Evolutionary conservation across 2,113 vertebrate species (phyloP), one percentile per base, ranked within the genome.

Genomic region (Panurus biarmicus): DNA sequence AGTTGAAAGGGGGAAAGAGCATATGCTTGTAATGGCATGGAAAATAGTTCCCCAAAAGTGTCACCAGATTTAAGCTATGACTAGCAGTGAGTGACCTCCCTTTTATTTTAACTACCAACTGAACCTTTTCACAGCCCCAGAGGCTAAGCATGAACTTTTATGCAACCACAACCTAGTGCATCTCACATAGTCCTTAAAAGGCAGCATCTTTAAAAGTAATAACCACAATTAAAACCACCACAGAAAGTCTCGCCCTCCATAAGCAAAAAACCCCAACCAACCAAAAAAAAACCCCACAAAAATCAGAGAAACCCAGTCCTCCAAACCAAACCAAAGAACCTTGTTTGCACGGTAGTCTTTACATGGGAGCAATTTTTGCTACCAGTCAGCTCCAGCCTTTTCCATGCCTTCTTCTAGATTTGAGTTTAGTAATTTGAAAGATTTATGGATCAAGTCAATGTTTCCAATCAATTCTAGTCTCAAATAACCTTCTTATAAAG

Each of bases 101-200:
- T 95, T 79, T 74, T 51, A 85, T 70, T 90, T 87, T 94, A 85
- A 87, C 81, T 91, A 87, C 70, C 44, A 88, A 0, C 14, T 36
- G 36, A 90, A 90, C 56, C 12, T 90, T 78, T 89, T 70, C 62
- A 94, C 44, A 78, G 76, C 38, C 90, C 75, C 61, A 81, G 53
- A 97, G 70, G 92, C 72, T 86, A 89, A 56, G 21, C 0, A 0
- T 82, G 92, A 96, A 89, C 83, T 95, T 96, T 87, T 18, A 84
- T 3, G 53, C 1, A 14, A 90, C 42, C 45, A 72, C 65, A 89
- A 69, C 3, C 0, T 0, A 84, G 9, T 25, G 26, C 20, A 53
- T 69, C 58, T 40, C 61, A 51, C 33, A 35, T 2, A 5, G 33
- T 45, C 90, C 42, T 54, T 72, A 89, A 74, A 93, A 87, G 31